Conservation (phyloP, 2,888 invertebrate genomes). For the Lottia scabra region DNA sequence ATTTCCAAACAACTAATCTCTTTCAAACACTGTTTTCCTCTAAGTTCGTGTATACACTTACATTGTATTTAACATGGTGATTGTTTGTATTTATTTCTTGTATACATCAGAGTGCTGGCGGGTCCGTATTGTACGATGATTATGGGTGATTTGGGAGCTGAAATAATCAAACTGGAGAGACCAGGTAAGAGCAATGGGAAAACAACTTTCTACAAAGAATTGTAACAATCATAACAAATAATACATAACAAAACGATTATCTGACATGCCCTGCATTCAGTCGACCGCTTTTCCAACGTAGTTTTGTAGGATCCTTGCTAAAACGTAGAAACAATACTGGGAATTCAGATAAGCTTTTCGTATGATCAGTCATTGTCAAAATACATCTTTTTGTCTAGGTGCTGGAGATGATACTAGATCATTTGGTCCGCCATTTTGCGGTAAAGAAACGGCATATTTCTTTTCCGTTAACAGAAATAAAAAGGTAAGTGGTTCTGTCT, state of each 20-base stretch:
- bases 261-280: no score
- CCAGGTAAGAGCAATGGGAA: conserved; percentile 71
- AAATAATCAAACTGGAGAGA: conserved; percentile 91
- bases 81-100: not conserved
- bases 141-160: conserved; percentile 91
- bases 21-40: no score
- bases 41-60: no score
- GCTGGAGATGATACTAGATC: conserved; percentile 87
- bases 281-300: no score
- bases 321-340: no score
- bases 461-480: conserved; percentile 93
- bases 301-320: no score
- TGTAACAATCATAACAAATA: no score
- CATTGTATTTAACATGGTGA: no score
- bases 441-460: conserved; percentile 80
- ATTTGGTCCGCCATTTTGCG: conserved; percentile 91
- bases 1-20: not conserved
- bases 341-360: no score
- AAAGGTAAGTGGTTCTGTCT: conserved; percentile 71
- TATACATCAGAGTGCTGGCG: conserved; percentile 80
- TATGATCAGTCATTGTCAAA: no score
- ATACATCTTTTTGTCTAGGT: conserved; percentile 38
- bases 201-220: no score
- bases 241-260: no score
- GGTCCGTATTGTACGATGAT: conserved; percentile 96